phyloP scores from a whole-genome alignment of 2,113 vertebrate species.

The Dasyurus viverrinus region DNA sequence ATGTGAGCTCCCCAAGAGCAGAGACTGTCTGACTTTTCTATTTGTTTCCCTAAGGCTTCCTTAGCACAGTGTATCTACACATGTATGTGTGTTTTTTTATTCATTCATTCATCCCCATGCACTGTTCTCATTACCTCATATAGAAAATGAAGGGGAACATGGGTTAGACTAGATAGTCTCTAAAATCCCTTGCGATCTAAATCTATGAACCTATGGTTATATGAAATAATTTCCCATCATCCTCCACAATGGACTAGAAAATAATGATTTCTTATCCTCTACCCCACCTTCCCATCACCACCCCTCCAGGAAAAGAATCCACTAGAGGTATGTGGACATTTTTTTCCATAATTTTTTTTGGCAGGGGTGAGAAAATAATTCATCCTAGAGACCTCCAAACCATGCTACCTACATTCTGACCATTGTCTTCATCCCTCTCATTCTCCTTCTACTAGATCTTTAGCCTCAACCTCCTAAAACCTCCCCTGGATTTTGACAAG shows the following conservation, averaged over 20 bases:
- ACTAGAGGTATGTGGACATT: neutral
- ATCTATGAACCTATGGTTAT: neutral
- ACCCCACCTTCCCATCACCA: fast-evolving
- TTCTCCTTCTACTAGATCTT: neutral
- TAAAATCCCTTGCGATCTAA: neutral
- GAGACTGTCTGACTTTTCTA: neutral
- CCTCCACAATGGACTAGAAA: neutral
- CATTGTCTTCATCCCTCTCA: too few species aligned
- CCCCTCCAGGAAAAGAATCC: neutral
- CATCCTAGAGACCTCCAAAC: neutral
- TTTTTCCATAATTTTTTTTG: slow-evolving; percentile 13
- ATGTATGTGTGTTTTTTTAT: neutral
- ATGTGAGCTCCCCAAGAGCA: neutral
- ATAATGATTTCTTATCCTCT: neutral
- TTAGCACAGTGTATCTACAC: neutral
- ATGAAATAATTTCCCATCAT: neutral
- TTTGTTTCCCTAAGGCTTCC: neutral
- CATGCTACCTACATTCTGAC: neutral
- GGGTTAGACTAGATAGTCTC: neutral
- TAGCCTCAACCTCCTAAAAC: neutral
- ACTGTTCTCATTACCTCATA: neutral
- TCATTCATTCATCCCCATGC: neutral
- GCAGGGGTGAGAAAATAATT: neutral
- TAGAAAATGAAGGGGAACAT: neutral
- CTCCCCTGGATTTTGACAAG: neutral